Percentiles rank a stretch among this genome's conserved stretches.
Evolutionary conservation across 2,888 invertebrate species (phyloP).

Genomic region (Mesorhabditis sp.): DNA sequence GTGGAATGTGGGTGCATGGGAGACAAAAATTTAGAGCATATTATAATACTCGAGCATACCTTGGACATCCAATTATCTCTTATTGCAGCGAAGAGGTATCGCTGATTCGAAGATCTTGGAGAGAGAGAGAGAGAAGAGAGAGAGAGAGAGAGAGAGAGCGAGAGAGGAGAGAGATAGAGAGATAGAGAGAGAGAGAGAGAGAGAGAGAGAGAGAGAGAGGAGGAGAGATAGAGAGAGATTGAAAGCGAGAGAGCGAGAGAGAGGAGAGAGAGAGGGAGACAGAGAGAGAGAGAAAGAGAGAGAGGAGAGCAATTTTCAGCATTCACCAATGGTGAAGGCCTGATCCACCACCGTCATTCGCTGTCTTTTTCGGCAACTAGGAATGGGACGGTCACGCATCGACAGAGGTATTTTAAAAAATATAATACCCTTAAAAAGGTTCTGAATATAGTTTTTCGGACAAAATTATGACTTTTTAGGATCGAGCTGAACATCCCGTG

Average conservation of each 20-base stretch:
- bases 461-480: background rate
- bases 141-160: no score
- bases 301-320: background rate
- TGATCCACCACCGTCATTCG: slow-evolving; percentile 3
- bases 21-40: background rate
- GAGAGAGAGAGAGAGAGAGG: background rate
- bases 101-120: background rate
- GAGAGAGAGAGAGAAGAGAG: no score
- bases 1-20: background rate
- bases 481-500: slow-evolving; percentile 1
- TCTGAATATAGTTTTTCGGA: background rate
- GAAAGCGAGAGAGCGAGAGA: background rate
- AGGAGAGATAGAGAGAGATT: no score
- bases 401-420: background rate
- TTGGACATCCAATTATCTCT: no score
- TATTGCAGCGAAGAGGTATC: background rate
- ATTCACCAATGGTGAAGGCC: background rate
- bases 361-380: background rate
- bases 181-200: no score
- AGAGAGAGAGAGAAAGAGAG: no score
- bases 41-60: background rate
- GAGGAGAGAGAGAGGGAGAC: no score
- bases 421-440: no score
- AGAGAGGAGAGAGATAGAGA: background rate
- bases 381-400: background rate